Percentiles rank a stretch among this genome's conserved stretches.
These are phyloP conservation scores for Lasioglossum figueresi DNA, from an alignment of 2,888 invertebrate genomes.

Conservation along the genomic window DNA sequence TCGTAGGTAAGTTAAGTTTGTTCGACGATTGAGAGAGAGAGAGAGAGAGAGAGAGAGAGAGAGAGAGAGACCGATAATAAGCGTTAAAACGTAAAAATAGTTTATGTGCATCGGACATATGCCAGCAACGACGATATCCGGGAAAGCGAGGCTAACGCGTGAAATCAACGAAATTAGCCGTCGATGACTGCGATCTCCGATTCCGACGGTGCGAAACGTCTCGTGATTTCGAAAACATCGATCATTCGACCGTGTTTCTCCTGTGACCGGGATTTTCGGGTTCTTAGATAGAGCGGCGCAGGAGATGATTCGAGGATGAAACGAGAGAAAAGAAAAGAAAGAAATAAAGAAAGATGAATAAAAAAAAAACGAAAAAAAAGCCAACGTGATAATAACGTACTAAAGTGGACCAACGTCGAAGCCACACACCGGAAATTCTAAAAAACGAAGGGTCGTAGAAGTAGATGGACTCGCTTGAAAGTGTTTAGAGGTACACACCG, in stretches of 20 bases:
- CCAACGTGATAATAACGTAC: conserved; percentile 73
- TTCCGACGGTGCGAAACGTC: background rate
- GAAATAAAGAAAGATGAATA: background rate
- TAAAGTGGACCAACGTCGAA: conserved; percentile 75
- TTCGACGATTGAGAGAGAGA: background rate
- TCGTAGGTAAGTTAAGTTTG: background rate
- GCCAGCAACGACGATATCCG: conserved; percentile 33
- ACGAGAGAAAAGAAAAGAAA: background rate
- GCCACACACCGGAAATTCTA: conserved; percentile 74
- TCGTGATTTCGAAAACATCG: conserved; percentile 18
- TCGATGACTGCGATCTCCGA: conserved; percentile 27
- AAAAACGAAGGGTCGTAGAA: conserved; percentile 69
- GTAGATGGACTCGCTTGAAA: conserved; percentile 71
- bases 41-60: background rate
- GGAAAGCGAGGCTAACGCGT: conserved; percentile 43
- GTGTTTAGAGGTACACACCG: conserved; percentile 67
- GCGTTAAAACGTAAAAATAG: conserved; percentile 14
- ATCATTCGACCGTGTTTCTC: conserved; percentile 29
- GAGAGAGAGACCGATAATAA: background rate
- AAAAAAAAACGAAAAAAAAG: conserved; percentile 15
- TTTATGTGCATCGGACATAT: conserved; percentile 16
- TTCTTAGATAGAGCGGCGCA: conserved; percentile 21
- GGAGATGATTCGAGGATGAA: background rate
- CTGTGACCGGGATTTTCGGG: conserved; percentile 17
- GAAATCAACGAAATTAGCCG: conserved; percentile 46